Evolutionary conservation across 2,888 invertebrate genomes (phyloP).

Genomic region (Cyaniris semiargus): DNA sequence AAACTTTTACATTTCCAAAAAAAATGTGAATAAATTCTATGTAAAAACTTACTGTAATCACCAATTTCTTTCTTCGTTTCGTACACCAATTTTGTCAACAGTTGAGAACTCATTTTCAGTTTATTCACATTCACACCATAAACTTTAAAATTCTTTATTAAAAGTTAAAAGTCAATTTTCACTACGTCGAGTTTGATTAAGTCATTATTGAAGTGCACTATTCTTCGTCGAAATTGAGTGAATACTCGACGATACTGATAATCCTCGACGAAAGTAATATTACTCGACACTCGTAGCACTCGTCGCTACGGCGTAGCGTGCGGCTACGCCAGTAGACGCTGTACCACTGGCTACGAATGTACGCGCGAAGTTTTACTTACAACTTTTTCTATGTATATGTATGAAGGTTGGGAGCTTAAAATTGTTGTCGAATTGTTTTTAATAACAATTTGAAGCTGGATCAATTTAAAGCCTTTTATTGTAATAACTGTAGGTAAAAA

Average conservation of each 20-base stretch:
- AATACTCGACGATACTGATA: background rate
- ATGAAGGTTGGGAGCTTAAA: background rate
- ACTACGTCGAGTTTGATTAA: background rate
- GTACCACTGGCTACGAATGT: slow-evolving; percentile 7
- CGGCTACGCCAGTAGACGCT: slow-evolving; percentile 21
- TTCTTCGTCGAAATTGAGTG: background rate
- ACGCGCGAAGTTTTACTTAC: background rate
- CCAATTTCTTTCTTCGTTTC: background rate
- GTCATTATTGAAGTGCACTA: background rate
- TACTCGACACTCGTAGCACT: background rate
- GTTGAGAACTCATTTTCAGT: slow-evolving; percentile 19
- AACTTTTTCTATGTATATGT: slow-evolving; percentile 1
- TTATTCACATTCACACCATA: background rate
- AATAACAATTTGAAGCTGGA: too few relatives aligned
- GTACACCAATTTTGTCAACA: slow-evolving; percentile 25
- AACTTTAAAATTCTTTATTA: background rate
- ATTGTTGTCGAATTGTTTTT: background rate
- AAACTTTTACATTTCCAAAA: too few relatives aligned
- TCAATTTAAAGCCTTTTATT: too few relatives aligned
- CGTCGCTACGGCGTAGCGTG: slow-evolving; percentile 22
- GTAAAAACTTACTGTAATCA: background rate
- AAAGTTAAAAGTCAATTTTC: too few relatives aligned
- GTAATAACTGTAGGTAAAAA: too few relatives aligned
- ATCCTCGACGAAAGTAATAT: background rate
- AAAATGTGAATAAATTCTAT: background rate